A percentile compares a stretch with the other conserved stretches of the same genome.
Conservation (phyloP, 2,113 vertebrate species). For the Oreocharis arfaki region DNA sequence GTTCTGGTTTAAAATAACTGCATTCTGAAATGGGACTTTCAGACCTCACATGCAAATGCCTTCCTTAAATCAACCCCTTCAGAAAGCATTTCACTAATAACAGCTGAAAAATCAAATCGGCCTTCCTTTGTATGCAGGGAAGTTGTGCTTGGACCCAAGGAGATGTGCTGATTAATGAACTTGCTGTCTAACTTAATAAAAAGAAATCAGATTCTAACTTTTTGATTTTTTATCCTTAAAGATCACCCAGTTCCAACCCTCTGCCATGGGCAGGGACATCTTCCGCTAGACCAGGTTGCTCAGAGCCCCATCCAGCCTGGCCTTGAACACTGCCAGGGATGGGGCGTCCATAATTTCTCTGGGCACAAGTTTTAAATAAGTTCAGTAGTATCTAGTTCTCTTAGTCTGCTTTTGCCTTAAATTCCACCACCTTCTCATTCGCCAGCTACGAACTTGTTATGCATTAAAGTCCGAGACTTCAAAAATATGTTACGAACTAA, state of each 20-base stretch:
- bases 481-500: background rate
- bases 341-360: background rate
- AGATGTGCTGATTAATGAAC: background rate
- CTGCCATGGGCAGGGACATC: background rate
- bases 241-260: background rate
- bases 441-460: background rate
- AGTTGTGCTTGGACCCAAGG: background rate
- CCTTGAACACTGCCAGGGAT: background rate
- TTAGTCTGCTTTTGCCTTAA: background rate
- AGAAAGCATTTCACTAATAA: background rate
- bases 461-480: background rate
- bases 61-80: background rate
- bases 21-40: background rate
- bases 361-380: background rate
- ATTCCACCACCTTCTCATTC: background rate
- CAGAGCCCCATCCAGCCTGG: background rate
- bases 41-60: background rate
- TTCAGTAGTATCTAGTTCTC: background rate
- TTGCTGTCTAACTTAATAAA: background rate
- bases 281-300: background rate
- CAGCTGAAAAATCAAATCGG: background rate
- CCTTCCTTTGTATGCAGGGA: background rate
- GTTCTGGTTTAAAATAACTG: background rate
- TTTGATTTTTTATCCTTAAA: background rate
- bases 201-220: background rate